A percentile compares a stretch with the other conserved stretches of the same genome.
phyloP scores from a whole-genome alignment of 2,113 vertebrate species.

The Scophthalmus maximus region DNA sequence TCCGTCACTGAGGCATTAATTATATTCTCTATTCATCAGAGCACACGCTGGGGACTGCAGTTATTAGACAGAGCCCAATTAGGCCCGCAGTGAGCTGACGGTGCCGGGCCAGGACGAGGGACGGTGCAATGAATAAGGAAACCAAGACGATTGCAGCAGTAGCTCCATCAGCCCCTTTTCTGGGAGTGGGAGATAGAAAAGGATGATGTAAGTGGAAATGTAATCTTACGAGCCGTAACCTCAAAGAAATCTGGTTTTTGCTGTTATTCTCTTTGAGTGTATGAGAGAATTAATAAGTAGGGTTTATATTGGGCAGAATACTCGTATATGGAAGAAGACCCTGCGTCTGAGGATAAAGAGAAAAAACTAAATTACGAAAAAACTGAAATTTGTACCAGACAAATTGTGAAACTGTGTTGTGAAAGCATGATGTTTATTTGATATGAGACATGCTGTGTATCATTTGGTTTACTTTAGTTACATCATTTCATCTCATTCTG shows the following conservation, averaged over 20 bases:
- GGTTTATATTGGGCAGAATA: constrained; percentile 25
- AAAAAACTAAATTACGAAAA: constrained; percentile 6
- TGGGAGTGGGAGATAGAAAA: constrained; percentile 37
- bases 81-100: constrained; percentile 77
- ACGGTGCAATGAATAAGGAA: constrained; percentile 60
- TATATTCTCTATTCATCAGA: constrained; percentile 81
- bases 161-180: constrained; percentile 49
- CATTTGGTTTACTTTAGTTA: background rate
- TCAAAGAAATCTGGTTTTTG: constrained; percentile 37
- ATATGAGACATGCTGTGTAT: constrained; percentile 2
- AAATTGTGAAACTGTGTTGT: background rate
- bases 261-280: constrained; percentile 19
- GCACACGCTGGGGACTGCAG: constrained; percentile 65
- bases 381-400: constrained; percentile 20
- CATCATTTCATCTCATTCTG: constrained; percentile 6
- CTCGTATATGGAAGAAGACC: constrained; percentile 1
- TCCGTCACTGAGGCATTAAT: constrained; percentile 79
- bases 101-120: constrained; percentile 51
- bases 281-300: background rate
- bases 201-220: constrained; percentile 55
- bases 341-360: background rate
- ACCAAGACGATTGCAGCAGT: constrained; percentile 43
- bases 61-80: constrained; percentile 81
- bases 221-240: constrained; percentile 38
- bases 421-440: constrained; percentile 6